phyloP scores from a whole-genome alignment of 2,113 vertebrate genomes.

The Tapirus terrestris region DNA sequence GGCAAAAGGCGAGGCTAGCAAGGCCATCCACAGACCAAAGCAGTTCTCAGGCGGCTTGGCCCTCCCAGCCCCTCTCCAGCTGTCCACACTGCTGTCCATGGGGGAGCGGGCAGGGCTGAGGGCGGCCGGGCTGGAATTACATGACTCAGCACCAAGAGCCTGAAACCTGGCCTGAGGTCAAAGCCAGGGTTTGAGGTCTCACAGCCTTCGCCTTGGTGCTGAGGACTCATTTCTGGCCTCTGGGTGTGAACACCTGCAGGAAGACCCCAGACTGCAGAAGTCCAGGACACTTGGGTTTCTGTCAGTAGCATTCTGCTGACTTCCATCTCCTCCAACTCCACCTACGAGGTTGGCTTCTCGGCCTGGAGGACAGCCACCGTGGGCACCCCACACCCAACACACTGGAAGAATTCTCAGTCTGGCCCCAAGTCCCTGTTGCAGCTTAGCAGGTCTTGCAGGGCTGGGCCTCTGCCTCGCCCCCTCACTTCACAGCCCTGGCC shows the following conservation, averaged over 20 bases:
- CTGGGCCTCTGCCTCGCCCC: background rate
- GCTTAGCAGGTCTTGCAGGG: background rate
- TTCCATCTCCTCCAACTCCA: background rate
- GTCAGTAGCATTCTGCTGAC: background rate
- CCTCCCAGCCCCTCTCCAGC: background rate
- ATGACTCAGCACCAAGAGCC: background rate
- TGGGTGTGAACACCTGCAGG: background rate
- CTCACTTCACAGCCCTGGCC: rapidly evolving
- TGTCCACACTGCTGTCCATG: background rate
- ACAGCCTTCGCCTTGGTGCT: background rate
- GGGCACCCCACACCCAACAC: background rate
- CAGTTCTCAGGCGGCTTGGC: background rate
- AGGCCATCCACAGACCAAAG: background rate
- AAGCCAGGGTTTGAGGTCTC: background rate
- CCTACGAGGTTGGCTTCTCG: background rate
- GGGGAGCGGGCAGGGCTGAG: background rate
- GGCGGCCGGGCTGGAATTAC: background rate
- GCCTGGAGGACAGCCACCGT: background rate
- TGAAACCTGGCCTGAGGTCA: background rate
- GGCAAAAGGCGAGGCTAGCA: background rate
- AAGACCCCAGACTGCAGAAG: background rate
- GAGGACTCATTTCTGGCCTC: background rate
- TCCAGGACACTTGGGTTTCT: background rate
- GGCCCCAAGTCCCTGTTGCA: too few species aligned
- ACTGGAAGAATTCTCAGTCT: background rate